Evolutionary conservation across 2,797 vertebrate genomes (phyloP).

Genomic region (Myoxocephalus aenaeus): DNA sequence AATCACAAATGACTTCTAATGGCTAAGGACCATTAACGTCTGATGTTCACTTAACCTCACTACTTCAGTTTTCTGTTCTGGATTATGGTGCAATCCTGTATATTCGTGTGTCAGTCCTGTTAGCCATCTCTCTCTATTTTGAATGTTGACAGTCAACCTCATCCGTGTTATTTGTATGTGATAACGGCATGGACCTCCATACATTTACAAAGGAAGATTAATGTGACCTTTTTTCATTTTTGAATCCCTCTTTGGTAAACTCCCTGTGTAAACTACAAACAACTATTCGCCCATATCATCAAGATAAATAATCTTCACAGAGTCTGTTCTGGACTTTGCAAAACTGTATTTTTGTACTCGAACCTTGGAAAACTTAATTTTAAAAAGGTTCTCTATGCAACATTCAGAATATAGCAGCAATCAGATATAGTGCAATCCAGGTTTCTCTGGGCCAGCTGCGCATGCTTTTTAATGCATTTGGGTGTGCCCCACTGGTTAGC

Average conservation of each 20-base stretch:
- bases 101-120: no score
- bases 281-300: not conserved
- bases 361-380: not conserved
- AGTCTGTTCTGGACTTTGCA: not conserved
- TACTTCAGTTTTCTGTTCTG: not conserved
- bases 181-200: not conserved
- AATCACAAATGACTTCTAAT: not conserved
- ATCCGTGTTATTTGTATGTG: not conserved
- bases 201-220: not conserved
- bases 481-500: no score
- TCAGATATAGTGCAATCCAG: not conserved
- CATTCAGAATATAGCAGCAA: not conserved
- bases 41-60: not conserved
- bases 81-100: not conserved
- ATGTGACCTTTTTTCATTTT: not conserved
- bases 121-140: not conserved
- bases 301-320: not conserved
- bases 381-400: not conserved
- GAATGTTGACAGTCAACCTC: no score
- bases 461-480: no score
- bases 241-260: not conserved
- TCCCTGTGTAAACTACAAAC: not conserved
- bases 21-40: no score
- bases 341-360: not conserved
- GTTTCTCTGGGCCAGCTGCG: not conserved